These are phyloP conservation scores for Vimba vimba DNA, from an alignment of 2,113 vertebrate genomes.

Conservation along the genomic window DNA sequence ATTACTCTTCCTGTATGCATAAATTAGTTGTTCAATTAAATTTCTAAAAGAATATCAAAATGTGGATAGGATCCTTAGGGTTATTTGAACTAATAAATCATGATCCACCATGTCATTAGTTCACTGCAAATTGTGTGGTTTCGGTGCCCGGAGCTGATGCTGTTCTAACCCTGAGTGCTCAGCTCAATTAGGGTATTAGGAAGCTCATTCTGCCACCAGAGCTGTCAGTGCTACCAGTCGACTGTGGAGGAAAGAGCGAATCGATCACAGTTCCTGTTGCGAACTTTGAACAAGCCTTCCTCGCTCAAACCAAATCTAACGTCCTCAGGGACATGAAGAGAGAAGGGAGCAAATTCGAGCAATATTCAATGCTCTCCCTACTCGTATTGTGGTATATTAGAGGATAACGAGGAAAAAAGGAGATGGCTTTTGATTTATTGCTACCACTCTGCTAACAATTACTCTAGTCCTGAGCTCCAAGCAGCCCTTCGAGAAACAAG, in stretches of 20 bases:
- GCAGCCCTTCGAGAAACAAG: conserved; percentile 67
- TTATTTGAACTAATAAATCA: conserved; percentile 70
- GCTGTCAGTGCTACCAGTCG: conserved; percentile 58
- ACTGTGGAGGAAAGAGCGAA: conserved; percentile 65
- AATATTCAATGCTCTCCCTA: conserved; percentile 33
- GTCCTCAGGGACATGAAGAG: conserved; percentile 50
- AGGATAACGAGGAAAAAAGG: conserved; percentile 67
- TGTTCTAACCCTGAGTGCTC: conserved; percentile 52
- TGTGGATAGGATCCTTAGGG: conserved; percentile 49
- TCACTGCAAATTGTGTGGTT: conserved; percentile 66
- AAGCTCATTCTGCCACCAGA: conserved; percentile 59
- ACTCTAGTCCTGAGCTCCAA: conserved; percentile 64
- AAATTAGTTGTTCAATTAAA: conserved; percentile 32
- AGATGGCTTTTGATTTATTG: conserved; percentile 72
- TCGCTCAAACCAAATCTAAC: conserved; percentile 58
- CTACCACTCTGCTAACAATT: conserved; percentile 72
- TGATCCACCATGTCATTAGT: conserved; percentile 66
- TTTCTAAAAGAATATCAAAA: conserved; percentile 57
- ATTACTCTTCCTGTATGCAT: background rate
- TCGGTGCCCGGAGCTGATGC: conserved; percentile 62
- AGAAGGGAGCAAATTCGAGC: conserved; percentile 39
- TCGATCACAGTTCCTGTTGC: conserved; percentile 56
- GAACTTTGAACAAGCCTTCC: conserved; percentile 62
- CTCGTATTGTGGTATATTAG: conserved; percentile 63
- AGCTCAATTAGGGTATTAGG: conserved; percentile 66